A percentile compares a stretch with the other conserved stretches of the same genome.
Conservation (phyloP, 2,888 invertebrate genomes). For the Sarcophaga rosellei region DNA sequence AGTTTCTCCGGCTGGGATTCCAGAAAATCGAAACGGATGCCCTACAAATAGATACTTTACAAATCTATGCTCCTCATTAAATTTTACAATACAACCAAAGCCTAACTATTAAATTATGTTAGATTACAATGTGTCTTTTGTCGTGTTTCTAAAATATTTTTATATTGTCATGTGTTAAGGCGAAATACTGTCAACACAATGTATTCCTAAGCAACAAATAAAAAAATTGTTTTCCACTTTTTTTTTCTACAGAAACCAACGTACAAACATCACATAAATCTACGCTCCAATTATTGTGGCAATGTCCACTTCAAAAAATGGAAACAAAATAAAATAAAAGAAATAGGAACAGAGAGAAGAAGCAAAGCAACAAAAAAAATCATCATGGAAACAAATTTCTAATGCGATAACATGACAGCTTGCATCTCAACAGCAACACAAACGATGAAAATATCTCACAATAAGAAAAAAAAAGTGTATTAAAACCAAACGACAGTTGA, state of each 20-base stretch:
- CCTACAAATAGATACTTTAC: too few relatives aligned
- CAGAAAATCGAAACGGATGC: too few relatives aligned
- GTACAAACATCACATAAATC: constrained; percentile 62
- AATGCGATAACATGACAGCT: constrained; percentile 70
- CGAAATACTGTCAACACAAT: constrained; percentile 59
- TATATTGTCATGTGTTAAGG: constrained; percentile 22
- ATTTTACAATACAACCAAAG: neutral
- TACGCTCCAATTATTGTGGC: constrained; percentile 69
- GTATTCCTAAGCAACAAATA: constrained; percentile 38
- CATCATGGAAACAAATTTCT: constrained; percentile 66
- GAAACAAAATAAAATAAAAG: constrained; percentile 28
- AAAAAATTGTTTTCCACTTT: neutral
- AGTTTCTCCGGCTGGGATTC: too few relatives aligned
- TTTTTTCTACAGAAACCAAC: constrained; percentile 10
- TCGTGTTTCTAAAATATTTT: neutral
- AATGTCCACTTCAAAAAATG: constrained; percentile 55
- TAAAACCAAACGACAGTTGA: constrained; percentile 64
- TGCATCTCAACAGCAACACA: constrained; percentile 59
- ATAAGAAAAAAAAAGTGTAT: constrained; percentile 32
- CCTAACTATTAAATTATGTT: neutral
- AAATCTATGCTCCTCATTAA: too few relatives aligned
- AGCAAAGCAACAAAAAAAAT: constrained; percentile 20
- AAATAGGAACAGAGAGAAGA: constrained; percentile 36
- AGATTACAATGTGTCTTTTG: neutral
- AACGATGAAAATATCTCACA: constrained; percentile 28